These are phyloP conservation scores for Catostomus latipinnis DNA, from an alignment of 2,797 vertebrate genomes.

Conservation along the genomic window DNA sequence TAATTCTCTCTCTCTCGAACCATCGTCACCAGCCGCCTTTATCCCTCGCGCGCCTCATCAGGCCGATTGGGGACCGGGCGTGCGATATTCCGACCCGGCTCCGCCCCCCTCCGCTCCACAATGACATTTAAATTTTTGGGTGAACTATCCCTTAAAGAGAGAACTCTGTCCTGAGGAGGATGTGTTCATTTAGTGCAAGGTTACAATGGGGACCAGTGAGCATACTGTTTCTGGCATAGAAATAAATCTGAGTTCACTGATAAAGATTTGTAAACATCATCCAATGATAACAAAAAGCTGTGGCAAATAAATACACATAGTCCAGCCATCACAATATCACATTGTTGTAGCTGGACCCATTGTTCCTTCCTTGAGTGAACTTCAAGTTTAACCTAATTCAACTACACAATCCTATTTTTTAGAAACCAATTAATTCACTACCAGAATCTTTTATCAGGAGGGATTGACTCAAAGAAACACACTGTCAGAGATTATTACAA, in stretches of 20 bases:
- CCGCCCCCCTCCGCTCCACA: no score
- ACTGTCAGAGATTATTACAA: background rate
- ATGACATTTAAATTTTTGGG: no score
- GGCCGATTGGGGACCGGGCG: no score
- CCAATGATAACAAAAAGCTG: slow-evolving; percentile 68
- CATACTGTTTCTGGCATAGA: slow-evolving; percentile 51
- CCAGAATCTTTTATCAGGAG: background rate
- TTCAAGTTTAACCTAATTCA: background rate
- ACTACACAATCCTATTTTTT: slow-evolving; percentile 2
- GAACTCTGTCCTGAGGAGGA: slow-evolving; percentile 16
- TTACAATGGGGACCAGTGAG: slow-evolving; percentile 35
- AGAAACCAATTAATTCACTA: background rate
- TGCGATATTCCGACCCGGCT: no score
- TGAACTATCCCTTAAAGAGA: background rate
- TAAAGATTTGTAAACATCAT: slow-evolving; percentile 54
- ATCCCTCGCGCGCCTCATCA: no score
- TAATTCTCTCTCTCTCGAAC: no score
- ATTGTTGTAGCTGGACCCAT: slow-evolving; percentile 2
- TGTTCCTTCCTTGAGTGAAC: slow-evolving; percentile 26
- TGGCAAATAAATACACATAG: slow-evolving; percentile 39
- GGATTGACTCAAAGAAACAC: background rate
- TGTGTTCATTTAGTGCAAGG: slow-evolving; percentile 48
- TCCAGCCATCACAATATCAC: slow-evolving; percentile 9
- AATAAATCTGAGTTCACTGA: slow-evolving; percentile 50
- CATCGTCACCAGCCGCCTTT: no score